Evolutionary conservation across 2,888 invertebrate genomes (phyloP).

Genomic region (Caenorhabditis sp.): DNA sequence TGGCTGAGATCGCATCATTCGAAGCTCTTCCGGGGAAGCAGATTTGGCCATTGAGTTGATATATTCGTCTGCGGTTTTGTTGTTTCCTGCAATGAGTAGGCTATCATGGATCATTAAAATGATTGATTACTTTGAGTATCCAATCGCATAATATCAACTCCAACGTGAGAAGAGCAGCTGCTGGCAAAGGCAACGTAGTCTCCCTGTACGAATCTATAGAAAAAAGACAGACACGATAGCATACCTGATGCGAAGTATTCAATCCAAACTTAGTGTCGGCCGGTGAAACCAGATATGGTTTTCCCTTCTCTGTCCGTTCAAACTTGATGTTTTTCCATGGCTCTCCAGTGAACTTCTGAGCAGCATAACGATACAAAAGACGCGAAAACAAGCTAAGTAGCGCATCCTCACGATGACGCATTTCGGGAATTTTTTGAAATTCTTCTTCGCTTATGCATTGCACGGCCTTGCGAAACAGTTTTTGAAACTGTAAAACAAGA

Average conservation of each 20-base stretch:
- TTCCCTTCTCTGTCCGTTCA: slow-evolving; percentile 77
- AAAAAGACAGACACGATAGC: neutral
- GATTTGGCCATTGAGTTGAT: slow-evolving; percentile 78
- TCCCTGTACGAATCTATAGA: slow-evolving; percentile 62
- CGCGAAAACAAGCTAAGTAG: slow-evolving; percentile 75
- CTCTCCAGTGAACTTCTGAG: slow-evolving; percentile 71
- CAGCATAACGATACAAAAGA: slow-evolving; percentile 74
- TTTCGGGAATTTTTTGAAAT: slow-evolving; percentile 70
- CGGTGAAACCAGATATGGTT: slow-evolving; percentile 75
- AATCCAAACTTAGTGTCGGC: slow-evolving; percentile 70
- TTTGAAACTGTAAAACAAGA: slow-evolving; percentile 76
- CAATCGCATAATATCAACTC: slow-evolving; percentile 78
- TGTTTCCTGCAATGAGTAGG: slow-evolving; percentile 76
- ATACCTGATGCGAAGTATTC: slow-evolving; percentile 78
- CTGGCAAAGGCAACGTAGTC: slow-evolving; percentile 78
- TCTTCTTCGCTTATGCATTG: slow-evolving; percentile 77
- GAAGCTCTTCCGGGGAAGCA: slow-evolving; percentile 75
- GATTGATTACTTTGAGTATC: slow-evolving; percentile 68
- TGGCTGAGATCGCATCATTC: slow-evolving; percentile 74
- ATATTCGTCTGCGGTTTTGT: slow-evolving; percentile 78
- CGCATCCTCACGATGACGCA: slow-evolving; percentile 76
- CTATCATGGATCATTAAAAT: too few relatives aligned
- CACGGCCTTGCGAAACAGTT: slow-evolving; percentile 73
- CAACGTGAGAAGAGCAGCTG: slow-evolving; percentile 74
- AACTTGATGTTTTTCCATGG: slow-evolving; percentile 74